phyloP scores from a whole-genome alignment of 2,888 invertebrate genomes.

The Limnephilus auricula region DNA sequence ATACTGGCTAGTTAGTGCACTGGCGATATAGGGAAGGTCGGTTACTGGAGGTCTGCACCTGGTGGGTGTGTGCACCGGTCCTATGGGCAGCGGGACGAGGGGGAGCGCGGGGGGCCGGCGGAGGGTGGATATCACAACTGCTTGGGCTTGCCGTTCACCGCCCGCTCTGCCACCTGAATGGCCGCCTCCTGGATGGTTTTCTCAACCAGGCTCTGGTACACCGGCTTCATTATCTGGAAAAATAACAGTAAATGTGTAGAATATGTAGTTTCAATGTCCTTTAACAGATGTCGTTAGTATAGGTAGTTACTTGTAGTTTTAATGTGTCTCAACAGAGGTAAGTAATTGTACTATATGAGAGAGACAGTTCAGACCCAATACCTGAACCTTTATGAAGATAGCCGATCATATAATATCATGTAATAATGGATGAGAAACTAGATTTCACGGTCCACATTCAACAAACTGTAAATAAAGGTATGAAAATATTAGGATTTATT shows the following conservation, averaged over 20 bases:
- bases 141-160: conserved; percentile 82
- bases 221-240: conserved; percentile 88
- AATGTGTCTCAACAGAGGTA: no score
- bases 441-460: no score
- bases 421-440: no score
- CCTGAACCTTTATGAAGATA: no score
- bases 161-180: conserved; percentile 85
- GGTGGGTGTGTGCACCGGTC: conserved; percentile 30
- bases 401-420: no score
- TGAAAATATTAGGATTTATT: no score
- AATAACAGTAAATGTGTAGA: neutral
- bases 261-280: no score
- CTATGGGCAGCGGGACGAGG: conserved; percentile 64
- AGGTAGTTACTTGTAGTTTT: no score
- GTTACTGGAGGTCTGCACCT: neutral
- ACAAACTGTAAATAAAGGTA: no score
- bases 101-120: conserved; percentile 63
- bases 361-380: no score
- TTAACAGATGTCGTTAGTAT: no score
- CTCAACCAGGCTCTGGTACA: conserved; percentile 88
- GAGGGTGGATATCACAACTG: conserved; percentile 76
- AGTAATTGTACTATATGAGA: no score
- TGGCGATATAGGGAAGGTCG: neutral
- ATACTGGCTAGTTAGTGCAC: neutral
- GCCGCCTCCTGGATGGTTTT: conserved; percentile 90